Evolutionary conservation across 2,113 vertebrate species (phyloP).

Genomic region (Zosterops pallidus): DNA sequence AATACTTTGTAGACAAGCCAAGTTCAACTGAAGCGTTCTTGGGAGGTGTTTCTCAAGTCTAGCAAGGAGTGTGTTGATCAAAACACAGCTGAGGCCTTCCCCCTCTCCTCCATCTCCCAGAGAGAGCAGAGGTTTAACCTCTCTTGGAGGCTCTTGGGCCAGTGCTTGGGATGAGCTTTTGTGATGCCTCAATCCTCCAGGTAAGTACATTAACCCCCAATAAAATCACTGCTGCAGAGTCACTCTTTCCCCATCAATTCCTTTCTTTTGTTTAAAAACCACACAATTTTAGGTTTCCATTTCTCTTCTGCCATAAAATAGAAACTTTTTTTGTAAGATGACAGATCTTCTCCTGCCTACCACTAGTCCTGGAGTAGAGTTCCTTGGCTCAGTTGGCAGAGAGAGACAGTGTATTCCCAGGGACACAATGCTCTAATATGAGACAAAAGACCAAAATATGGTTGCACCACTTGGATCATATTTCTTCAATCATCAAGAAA

Average conservation of each 20-base stretch:
- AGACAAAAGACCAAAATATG: neutral
- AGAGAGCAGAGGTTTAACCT: neutral
- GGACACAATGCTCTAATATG: neutral
- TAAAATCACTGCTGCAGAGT: neutral
- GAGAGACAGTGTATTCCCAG: neutral
- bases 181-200: neutral
- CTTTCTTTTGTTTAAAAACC: neutral
- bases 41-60: conserved; percentile 16
- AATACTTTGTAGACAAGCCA: neutral
- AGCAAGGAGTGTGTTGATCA: neutral
- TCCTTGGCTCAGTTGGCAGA: neutral
- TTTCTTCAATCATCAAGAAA: neutral
- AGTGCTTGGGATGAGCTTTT: neutral
- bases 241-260: neutral
- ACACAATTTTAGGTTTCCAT: neutral
- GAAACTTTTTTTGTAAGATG: neutral
- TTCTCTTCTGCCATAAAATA: neutral
- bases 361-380: neutral
- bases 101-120: neutral
- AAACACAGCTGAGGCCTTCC: neutral
- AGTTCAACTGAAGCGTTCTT: neutral
- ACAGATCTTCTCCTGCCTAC: neutral
- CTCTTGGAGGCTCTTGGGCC: fast-evolving
- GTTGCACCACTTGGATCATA: neutral
- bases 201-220: neutral